Percentiles rank a stretch among this genome's conserved stretches.
Conservation (phyloP, 2,113 vertebrate genomes). For the Lepisosteus osseus region DNA sequence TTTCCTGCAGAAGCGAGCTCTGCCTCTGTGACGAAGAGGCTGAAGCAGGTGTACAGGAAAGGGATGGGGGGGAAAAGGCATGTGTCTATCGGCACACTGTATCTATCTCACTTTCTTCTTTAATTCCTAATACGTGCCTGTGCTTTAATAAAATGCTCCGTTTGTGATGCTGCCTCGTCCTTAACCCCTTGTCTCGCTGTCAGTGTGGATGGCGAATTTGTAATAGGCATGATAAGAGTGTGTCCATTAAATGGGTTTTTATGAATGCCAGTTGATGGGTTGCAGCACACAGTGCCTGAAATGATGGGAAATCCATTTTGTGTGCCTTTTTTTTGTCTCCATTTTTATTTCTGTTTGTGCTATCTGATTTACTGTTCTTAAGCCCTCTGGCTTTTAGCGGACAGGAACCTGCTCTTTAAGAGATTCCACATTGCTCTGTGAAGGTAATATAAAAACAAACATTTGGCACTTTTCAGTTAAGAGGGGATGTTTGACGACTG, state of each 20-base stretch:
- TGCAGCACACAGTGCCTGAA: slow-evolving; percentile 31
- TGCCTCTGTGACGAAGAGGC: too few relatives aligned
- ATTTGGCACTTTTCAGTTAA: slow-evolving; percentile 27
- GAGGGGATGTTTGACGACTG: background rate
- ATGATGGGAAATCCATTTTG: slow-evolving; percentile 50
- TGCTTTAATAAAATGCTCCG: background rate
- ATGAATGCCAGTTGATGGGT: slow-evolving; percentile 1
- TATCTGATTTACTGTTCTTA: slow-evolving; percentile 58
- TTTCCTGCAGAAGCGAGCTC: too few relatives aligned
- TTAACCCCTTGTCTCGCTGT: background rate
- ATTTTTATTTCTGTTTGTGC: slow-evolving; percentile 22
- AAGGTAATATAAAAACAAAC: slow-evolving; percentile 44
- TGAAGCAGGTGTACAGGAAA: background rate
- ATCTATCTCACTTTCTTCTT: too few relatives aligned
- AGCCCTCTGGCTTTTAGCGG: slow-evolving; percentile 54
- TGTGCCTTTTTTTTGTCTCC: slow-evolving; percentile 24
- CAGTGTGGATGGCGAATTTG: background rate
- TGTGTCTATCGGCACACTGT: too few relatives aligned
- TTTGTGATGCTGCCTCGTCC: background rate
- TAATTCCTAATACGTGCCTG: too few relatives aligned
- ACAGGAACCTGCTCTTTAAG: slow-evolving; percentile 43
- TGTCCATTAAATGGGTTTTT: background rate
- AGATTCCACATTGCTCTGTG: slow-evolving; percentile 27
- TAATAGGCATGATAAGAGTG: background rate
- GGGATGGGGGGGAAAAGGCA: too few relatives aligned